Percentiles rank a stretch among this genome's conserved stretches.
These are phyloP conservation scores for Arrhamphus sclerolepis DNA, from an alignment of 2,797 vertebrate species.

Conservation along the genomic window DNA sequence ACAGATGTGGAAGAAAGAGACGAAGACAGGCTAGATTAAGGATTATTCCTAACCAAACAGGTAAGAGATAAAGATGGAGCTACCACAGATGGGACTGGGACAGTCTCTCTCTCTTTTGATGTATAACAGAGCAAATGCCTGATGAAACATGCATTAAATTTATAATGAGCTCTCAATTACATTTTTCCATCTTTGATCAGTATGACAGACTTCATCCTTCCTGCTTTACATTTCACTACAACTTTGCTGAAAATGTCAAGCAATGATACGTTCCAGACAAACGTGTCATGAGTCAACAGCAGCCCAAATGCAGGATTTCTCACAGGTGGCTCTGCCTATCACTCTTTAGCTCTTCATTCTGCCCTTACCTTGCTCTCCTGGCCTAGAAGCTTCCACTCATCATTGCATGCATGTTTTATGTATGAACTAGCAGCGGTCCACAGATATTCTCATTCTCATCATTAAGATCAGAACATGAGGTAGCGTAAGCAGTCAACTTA, in stretches of 20 bases:
- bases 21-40: conserved; percentile 54
- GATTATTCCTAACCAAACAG: conserved; percentile 58
- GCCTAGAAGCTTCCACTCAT: too few relatives aligned
- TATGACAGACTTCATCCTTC: conserved; percentile 15
- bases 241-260: neutral
- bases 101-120: conserved; percentile 18
- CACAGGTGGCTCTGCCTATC: too few relatives aligned
- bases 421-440: too few relatives aligned
- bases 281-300: too few relatives aligned
- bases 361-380: too few relatives aligned
- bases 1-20: conserved; percentile 64
- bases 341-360: too few relatives aligned
- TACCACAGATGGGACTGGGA: conserved; percentile 40
- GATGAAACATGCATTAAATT: conserved; percentile 41
- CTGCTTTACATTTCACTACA: neutral
- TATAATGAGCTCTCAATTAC: conserved; percentile 47
- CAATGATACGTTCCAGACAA: too few relatives aligned
- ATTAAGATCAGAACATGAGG: too few relatives aligned
- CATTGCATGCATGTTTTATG: too few relatives aligned
- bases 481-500: too few relatives aligned
- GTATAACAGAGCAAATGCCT: conserved; percentile 38
- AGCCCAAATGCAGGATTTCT: too few relatives aligned
- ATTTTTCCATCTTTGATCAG: conserved; percentile 33
- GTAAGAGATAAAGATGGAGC: conserved; percentile 50
- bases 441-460: too few relatives aligned